Base-by-base conservation (phyloP, 2,797 vertebrate species). In the Brotula barbata region DNA sequence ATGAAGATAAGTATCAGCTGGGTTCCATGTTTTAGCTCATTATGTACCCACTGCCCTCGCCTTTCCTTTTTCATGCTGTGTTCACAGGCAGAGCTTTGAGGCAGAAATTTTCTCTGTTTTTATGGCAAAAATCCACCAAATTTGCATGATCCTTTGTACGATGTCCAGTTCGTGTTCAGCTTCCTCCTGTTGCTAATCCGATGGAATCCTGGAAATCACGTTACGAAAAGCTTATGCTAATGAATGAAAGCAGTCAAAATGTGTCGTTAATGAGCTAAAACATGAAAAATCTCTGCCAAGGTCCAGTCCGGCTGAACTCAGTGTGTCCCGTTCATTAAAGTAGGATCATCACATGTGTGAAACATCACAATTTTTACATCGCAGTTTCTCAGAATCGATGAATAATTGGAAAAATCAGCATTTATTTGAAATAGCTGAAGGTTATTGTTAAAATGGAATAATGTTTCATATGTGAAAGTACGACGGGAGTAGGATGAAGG, bases 21-120 rank as follows among this genome's bases (percentile, higher is more conserved):
- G 54, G 54, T 17, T 53, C 37, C 43, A 20, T 57, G 31, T 50
- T 64, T 51, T 45, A 64, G 23, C 54, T 54, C 63, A 73, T 69
- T 64, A 61, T 72, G 10, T 47, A 28, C 47, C 9, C 19, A 28
- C 8, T 52, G 34, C 21, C 39, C n/a, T n/a, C 39, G 10, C 39
- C 31, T 25, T 47, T 37, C 25, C 25, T 28, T 28, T 28, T 28
- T 28, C 25, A 4, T 28, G 4, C 25, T 28, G n/a, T n/a, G n/a
- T n/a, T n/a, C n/a, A n/a, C n/a, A n/a, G n/a, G n/a, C n/a, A n/a
- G n/a, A n/a, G n/a, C n/a, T n/a, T n/a, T n/a, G n/a, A n/a, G n/a
- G n/a, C n/a, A n/a, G n/a, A n/a, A n/a, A n/a, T n/a, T n/a, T n/a
- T n/a, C n/a, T n/a, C n/a, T n/a, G 8, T 31, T 68, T 51, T 42